Evolutionary conservation across 2,888 invertebrate species (phyloP).

Genomic region (Eupithecia tripunctaria): DNA sequence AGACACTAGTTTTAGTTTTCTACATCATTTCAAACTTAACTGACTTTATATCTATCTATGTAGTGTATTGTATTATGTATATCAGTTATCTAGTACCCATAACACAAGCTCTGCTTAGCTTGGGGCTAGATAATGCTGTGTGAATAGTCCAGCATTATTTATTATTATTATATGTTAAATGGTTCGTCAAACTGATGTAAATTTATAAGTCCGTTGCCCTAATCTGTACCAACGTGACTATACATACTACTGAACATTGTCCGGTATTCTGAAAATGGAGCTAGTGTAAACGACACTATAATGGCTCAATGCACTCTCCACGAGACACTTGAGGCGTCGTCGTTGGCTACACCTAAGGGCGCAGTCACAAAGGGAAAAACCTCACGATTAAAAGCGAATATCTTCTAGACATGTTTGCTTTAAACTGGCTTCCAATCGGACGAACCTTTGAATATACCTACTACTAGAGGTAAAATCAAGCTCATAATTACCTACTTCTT

Average conservation of each 20-base stretch:
- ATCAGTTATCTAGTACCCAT: too few relatives aligned
- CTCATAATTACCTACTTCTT: too few relatives aligned
- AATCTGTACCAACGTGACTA: not conserved
- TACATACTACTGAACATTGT: not conserved
- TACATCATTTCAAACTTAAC: not conserved
- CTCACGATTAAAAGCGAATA: not conserved
- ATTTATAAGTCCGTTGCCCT: not conserved
- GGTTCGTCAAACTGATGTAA: not conserved
- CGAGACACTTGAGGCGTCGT: slow-evolving; percentile 5
- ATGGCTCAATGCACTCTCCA: slow-evolving; percentile 11
- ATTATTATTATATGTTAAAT: too few relatives aligned
- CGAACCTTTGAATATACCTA: too few relatives aligned
- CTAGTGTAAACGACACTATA: slow-evolving; percentile 10
- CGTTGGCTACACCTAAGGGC: slow-evolving; percentile 4
- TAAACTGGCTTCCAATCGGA: not conserved
- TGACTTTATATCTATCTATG: not conserved
- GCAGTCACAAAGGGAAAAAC: not conserved
- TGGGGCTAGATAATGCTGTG: too few relatives aligned
- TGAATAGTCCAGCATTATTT: too few relatives aligned
- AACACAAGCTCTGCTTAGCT: too few relatives aligned
- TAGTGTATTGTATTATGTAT: too few relatives aligned
- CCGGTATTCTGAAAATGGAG: slow-evolving; percentile 11
- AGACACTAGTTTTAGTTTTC: not conserved
- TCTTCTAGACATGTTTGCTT: not conserved
- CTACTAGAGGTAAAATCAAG: too few relatives aligned